These are phyloP conservation scores for Ips nitidus DNA, from an alignment of 1,140 invertebrate species.

Conservation along the genomic window DNA sequence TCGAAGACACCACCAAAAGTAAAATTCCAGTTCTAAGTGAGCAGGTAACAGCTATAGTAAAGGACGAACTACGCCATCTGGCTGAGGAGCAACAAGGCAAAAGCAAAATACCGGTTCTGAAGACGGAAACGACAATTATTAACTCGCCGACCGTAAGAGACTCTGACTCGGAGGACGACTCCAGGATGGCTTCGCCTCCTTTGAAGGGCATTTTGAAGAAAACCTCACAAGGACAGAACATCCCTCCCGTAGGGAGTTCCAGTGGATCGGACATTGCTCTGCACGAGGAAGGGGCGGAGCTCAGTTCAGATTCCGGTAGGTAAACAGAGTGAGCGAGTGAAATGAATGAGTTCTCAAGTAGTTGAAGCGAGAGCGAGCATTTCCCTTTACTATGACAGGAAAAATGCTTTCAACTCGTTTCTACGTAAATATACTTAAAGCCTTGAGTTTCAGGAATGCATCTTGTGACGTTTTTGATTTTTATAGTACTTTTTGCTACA, in stretches of 20 bases:
- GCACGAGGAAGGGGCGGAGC: slow-evolving; percentile 57
- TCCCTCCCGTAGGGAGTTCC: slow-evolving; percentile 60
- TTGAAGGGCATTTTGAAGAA: slow-evolving; percentile 49
- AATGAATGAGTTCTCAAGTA: not conserved
- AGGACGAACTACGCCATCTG: slow-evolving; percentile 14
- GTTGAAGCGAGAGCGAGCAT: not conserved
- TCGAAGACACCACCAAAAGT: slow-evolving; percentile 37
- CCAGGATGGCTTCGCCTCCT: slow-evolving; percentile 44
- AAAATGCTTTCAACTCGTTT: too few species aligned
- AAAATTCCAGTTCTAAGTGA: slow-evolving; percentile 43
- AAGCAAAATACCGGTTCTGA: slow-evolving; percentile 55
- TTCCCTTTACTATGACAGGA: too few species aligned
- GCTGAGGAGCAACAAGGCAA: slow-evolving; percentile 39
- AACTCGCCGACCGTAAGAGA: slow-evolving; percentile 54
- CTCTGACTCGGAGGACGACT: slow-evolving; percentile 51
- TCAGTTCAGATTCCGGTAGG: slow-evolving; percentile 52
- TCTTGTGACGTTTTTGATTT: slow-evolving; percentile 9
- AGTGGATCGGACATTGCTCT: slow-evolving; percentile 65
- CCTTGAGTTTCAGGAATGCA: slow-evolving; percentile 13
- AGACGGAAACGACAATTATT: slow-evolving; percentile 49
- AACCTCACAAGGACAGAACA: slow-evolving; percentile 40
- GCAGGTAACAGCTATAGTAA: not conserved
- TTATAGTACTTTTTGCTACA: too few species aligned
- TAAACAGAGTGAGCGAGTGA: slow-evolving; percentile 4
- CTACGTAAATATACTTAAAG: too few species aligned